Evolutionary conservation across 2,888 invertebrate genomes (phyloP).

Genomic region (Eretmocerus hayati): DNA sequence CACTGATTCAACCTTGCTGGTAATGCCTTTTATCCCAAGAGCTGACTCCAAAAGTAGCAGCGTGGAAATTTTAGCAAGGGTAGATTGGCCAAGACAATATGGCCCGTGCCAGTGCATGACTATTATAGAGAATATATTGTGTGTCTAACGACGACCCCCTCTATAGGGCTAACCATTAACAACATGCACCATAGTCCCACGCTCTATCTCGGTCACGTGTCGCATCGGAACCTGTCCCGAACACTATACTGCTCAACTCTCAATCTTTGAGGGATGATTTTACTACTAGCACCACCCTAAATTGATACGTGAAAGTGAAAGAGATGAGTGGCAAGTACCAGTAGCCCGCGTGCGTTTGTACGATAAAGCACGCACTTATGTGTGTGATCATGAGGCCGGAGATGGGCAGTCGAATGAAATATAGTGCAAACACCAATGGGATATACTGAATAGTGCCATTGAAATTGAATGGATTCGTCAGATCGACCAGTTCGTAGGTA

Average conservation of each 20-base stretch:
- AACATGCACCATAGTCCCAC: conserved; percentile 36
- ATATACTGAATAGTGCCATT: too few species aligned
- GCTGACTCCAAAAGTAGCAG: conserved; percentile 5
- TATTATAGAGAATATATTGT: too few species aligned
- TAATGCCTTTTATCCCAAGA: conserved; percentile 2
- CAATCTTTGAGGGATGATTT: conserved; percentile 18
- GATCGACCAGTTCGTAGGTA: too few species aligned
- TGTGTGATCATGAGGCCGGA: too few species aligned
- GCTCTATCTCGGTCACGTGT: conserved; percentile 35
- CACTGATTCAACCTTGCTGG: background rate
- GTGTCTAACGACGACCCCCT: too few species aligned
- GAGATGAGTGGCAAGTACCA: too few species aligned
- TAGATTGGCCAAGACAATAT: too few species aligned
- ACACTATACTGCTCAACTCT: conserved; percentile 25
- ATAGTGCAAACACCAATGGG: conserved; percentile 9
- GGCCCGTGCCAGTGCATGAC: conserved; percentile 39
- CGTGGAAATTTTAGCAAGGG: conserved; percentile 6
- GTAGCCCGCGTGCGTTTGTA: background rate
- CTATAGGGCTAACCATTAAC: conserved; percentile 16
- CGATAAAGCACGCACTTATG: conserved; percentile 7
- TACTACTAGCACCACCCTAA: too few species aligned
- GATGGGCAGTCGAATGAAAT: too few species aligned
- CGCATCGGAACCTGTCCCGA: conserved; percentile 34
- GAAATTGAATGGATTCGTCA: too few species aligned
- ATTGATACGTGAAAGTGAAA: too few species aligned